Evolutionary conservation across 2,113 vertebrate species (phyloP), one percentile per base, ranked within the genome.

Genomic region (Ptychochromis oligacanthus): DNA sequence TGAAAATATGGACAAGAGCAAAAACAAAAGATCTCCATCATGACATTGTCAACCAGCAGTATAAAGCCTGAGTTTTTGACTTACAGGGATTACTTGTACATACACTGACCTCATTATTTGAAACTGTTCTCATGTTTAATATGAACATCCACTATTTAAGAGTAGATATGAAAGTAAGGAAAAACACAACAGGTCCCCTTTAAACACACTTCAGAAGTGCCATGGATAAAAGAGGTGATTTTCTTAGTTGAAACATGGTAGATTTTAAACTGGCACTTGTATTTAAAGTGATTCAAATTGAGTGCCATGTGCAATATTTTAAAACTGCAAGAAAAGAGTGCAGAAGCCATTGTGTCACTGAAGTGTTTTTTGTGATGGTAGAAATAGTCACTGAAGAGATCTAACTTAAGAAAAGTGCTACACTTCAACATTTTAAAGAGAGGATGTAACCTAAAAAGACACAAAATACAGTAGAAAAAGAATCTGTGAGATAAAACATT

Each of bases 261-360:
- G 8, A 54, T n/a, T 18, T 54, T 18, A 9, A 54, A 54, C 49
- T 54, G 18, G 49, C 14, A 17, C 14, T 15, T 49, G 5, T 20
- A 54, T 20, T 54, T 8, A 20, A 54, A 49, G 24, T 28, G 17
- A 70, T 72, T 31, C 0, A 52, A 31, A 20, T 0, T 13, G 17
- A 52, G 40, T 12, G 64, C 26, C n/a, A 22, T 6, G n/a, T 24
- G 7, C 36, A 24, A 13, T 24, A 0, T 65, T 43, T 24, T 65
- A 24, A 15, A 43, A 38, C 10, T 65, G 0, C 36, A 43, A 24
- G n/a, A 24, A 40, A 24, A 43, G n/a, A 34, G 11, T 61, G 59
- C 18, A 61, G 59, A 43, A 43, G 40, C 14, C 18, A 4, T 22
- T 26, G 38, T 67, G 3, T 67, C 65, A 20, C 6, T 17, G 14